These are phyloP conservation scores for Melieria picta DNA, from an alignment of 2,888 invertebrate species.

Conservation along the genomic window DNA sequence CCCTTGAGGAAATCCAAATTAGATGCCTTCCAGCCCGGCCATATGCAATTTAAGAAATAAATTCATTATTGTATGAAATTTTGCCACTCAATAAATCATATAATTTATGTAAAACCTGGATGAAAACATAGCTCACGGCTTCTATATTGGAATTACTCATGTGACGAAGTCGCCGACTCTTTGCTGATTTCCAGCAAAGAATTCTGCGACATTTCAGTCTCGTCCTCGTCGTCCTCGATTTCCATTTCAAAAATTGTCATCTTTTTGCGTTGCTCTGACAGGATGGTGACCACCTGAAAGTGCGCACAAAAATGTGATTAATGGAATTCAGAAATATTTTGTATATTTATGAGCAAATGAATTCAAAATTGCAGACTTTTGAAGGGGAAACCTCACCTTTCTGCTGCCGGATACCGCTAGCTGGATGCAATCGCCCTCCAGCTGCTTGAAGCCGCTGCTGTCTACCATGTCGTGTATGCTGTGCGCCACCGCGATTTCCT, in stretches of 20 bases:
- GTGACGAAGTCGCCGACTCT: conserved; percentile 52
- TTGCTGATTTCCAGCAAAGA: conserved; percentile 63
- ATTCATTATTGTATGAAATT: not conserved
- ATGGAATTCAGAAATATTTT: conserved; percentile 21
- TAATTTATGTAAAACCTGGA: not conserved
- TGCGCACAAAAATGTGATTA: conserved; percentile 26
- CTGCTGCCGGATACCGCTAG: conserved; percentile 87
- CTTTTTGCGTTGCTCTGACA: conserved; percentile 81
- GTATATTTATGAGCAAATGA: not conserved
- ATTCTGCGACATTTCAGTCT: conserved; percentile 70
- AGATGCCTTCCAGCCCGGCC: no score
- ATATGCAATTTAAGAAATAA: not conserved
- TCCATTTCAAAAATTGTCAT: conserved; percentile 93
- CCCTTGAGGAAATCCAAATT: no score
- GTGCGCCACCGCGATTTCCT: conserved; percentile 63
- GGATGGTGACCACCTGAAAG: conserved; percentile 78
- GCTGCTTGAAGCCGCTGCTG: conserved; percentile 67
- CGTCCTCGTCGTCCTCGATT: conserved; percentile 90
- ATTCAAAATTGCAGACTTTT: not conserved
- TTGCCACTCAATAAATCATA: no score
- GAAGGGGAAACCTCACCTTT: conserved; percentile 50
- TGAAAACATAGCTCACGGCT: not conserved
- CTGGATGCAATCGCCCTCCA: conserved; percentile 74
- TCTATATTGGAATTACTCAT: conserved; percentile 18
- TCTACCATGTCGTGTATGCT: conserved; percentile 69